Conservation (phyloP, 1,140 invertebrate genomes). For the Cherax quadricarinatus region DNA sequence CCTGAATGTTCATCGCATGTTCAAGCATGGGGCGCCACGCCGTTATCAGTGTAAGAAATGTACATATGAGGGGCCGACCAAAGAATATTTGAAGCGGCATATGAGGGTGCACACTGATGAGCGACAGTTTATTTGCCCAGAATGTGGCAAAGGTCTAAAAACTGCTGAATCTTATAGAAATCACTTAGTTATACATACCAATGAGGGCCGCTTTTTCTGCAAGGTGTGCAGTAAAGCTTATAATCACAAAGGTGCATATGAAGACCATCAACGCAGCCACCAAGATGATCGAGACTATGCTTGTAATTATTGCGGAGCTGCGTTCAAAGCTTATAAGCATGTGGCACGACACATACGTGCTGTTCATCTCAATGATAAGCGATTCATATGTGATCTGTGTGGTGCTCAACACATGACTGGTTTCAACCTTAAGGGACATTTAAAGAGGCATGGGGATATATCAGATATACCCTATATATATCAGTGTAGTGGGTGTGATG, state of each 20-base stretch:
- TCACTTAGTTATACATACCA: conserved; percentile 59
- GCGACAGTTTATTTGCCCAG: conserved; percentile 29
- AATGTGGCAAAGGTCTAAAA: conserved; percentile 52
- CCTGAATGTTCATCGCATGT: conserved; percentile 59
- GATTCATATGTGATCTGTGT: conserved; percentile 57
- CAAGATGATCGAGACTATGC: conserved; percentile 39
- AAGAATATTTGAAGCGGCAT: conserved; percentile 57
- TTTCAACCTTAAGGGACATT: conserved; percentile 53
- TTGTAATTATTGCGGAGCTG: conserved; percentile 54
- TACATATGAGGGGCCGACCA: conserved; percentile 48
- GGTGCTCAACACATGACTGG: conserved; percentile 59
- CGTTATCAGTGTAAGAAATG: conserved; percentile 52
- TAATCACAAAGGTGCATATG: conserved; percentile 61
- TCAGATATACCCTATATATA: conserved; percentile 31
- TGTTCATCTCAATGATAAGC: conserved; percentile 61
- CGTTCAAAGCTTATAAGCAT: conserved; percentile 62
- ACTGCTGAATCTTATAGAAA: conserved; percentile 54
- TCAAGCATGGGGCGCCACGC: conserved; percentile 57
- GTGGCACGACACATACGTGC: conserved; percentile 58
- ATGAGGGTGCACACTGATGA: conserved; percentile 60
- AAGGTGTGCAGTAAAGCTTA: conserved; percentile 47
- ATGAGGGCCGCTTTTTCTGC: conserved; percentile 55
- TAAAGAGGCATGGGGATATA: conserved; percentile 50
- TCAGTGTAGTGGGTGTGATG: conserved; percentile 37
- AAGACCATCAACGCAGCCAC: conserved; percentile 50